Percentiles rank a stretch among this genome's conserved stretches.
phyloP scores from a whole-genome alignment of 2,797 vertebrate genomes.

The Notolepis coatsorum region DNA sequence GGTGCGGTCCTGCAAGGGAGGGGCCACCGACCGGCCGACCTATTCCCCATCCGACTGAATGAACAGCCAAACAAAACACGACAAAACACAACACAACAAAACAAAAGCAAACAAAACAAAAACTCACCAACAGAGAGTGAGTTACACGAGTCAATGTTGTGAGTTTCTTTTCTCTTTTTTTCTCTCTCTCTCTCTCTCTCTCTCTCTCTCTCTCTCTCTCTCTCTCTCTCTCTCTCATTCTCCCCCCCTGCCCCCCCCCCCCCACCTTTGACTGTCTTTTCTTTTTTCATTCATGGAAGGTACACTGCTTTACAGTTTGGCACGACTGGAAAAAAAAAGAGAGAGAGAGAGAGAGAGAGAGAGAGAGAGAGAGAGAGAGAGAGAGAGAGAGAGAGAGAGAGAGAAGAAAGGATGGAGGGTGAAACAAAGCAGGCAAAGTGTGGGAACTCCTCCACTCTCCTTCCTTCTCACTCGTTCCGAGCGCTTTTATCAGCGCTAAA shows the following conservation, averaged over 20 bases:
- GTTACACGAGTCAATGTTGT: slow-evolving; percentile 83
- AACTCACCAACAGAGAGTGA: slow-evolving; percentile 83
- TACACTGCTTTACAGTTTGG: slow-evolving; percentile 77
- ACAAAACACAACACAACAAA: no score
- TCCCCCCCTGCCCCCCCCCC: slow-evolving; percentile 12
- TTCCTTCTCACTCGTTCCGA: slow-evolving; percentile 73
- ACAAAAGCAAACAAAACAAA: no score
- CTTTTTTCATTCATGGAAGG: slow-evolving; percentile 72
- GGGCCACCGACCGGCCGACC: slow-evolving; percentile 66
- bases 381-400: slow-evolving; percentile 11
- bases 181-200: background rate
- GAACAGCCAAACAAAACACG: slow-evolving; percentile 83
- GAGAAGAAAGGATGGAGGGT: slow-evolving; percentile 54
- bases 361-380: slow-evolving; percentile 58
- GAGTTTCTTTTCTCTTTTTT: slow-evolving; percentile 64
- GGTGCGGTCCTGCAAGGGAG: slow-evolving; percentile 78
- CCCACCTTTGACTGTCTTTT: slow-evolving; percentile 50
- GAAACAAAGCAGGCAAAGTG: slow-evolving; percentile 82
- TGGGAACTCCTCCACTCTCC: slow-evolving; percentile 79
- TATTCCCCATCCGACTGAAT: slow-evolving; percentile 75
- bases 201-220: slow-evolving; percentile 24
- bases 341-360: background rate
- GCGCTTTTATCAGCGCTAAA: slow-evolving; percentile 81
- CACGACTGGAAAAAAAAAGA: slow-evolving; percentile 67
- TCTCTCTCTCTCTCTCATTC: slow-evolving; percentile 5